Base-by-base conservation (phyloP, 1,140 invertebrate species). In the Leguminivora glycinivorella region DNA sequence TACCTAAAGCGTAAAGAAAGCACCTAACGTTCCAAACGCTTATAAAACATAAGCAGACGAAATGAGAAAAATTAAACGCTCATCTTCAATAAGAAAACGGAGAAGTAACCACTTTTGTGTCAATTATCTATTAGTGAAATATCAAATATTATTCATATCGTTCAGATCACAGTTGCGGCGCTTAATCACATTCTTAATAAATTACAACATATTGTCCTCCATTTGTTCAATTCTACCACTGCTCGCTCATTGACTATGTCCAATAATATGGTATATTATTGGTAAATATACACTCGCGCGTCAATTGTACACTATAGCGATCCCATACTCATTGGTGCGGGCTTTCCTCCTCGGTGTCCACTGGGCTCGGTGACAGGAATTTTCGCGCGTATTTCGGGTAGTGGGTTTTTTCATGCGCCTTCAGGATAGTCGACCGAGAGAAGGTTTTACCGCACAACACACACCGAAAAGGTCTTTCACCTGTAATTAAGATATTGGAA, bases 341-440 rank as follows among this genome's bases (percentile, higher is more conserved):
- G 87, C 95, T 95, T 88, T 96, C 95, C 85, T 96, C 95, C 82
- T 95, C 94, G 67, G 95, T 95, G 80, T 97, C 96, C 77, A 96
- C 94, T 70, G 96, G 96, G 83, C 95, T 96, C 73, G 96, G 96
- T 75, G 96, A 96, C 47, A 97, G 93, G 92, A 96, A 97, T 92
- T 97, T 97, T 72, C 96, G 93, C 79, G 96, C 95, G 89, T 96
- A 97, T 92, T 97, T 97, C 70, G 96, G 96, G 92, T 96, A 97
- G 92, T 97, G 96, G 75, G 96, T 97, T 92, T 98, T 97, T 90
- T 97, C 96, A 91, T 98, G 97, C 76, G 96, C 96, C 87, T 97
- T 97, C 72, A 97, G 92, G 89, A 97, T 97, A 67, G 96, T 97
- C 68, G 96, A 97, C 73, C 96, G 93, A 63, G 96, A 97, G 90